Evolutionary conservation across 2,888 invertebrate species (phyloP).

Genomic region (Cryptosula pallasiana): DNA sequence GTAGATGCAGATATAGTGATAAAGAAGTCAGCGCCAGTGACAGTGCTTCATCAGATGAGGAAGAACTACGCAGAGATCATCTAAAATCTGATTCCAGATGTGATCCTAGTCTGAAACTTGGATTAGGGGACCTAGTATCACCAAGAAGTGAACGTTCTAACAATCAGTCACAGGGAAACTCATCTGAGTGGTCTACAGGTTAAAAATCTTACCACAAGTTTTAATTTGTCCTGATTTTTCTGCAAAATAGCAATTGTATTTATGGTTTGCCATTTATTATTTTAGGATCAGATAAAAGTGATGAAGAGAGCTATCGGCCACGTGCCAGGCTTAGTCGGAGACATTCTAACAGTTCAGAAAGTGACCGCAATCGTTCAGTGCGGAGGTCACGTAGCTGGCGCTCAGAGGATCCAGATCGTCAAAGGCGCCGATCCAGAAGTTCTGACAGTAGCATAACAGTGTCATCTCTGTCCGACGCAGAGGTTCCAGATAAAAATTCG

Average conservation of each 20-base stretch:
- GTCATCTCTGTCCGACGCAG: constrained; percentile 1
- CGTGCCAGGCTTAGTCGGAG: not conserved
- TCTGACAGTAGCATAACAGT: constrained; percentile 11
- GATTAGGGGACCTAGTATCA: not conserved
- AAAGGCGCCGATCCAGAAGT: not conserved
- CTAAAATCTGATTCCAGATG: not conserved
- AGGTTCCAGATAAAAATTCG: not conserved
- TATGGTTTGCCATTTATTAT: not conserved
- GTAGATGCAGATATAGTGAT: not conserved
- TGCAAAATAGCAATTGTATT: not conserved
- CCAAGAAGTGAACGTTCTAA: not conserved
- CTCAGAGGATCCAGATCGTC: not conserved
- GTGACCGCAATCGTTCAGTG: not conserved
- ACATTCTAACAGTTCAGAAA: not conserved
- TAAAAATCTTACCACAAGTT: no score
- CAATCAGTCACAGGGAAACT: not conserved
- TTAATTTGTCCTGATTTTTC: not conserved
- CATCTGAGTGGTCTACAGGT: constrained; percentile 18
- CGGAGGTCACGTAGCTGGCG: not conserved
- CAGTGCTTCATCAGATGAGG: not conserved
- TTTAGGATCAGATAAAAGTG: not conserved
- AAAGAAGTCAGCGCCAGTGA: not conserved
- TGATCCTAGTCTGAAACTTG: not conserved
- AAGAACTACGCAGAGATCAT: not conserved
- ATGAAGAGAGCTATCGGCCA: not conserved